These are phyloP conservation scores for Nannoperca obscura DNA, from an alignment of 2,797 vertebrate genomes.

Conservation along the genomic window DNA sequence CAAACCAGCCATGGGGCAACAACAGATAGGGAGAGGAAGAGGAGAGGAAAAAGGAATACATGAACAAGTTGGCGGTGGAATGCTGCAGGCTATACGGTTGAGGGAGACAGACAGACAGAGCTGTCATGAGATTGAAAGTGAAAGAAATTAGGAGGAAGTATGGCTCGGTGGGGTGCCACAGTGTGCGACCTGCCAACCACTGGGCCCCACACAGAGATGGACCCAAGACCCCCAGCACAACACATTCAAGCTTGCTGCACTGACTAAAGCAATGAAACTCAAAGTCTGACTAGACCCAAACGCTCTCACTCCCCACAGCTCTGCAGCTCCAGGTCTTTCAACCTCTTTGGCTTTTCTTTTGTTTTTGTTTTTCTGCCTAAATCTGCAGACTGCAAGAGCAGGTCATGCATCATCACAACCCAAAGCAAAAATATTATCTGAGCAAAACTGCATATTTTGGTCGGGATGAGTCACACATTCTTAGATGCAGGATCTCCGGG, in stretches of 20 bases:
- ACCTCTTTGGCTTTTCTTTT: conserved; percentile 13
- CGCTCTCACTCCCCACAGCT: conserved; percentile 14
- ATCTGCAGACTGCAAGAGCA: conserved; percentile 12
- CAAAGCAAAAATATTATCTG: conserved; percentile 36
- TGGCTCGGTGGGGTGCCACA: conserved; percentile 60
- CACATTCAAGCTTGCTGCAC: neutral
- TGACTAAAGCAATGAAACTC: conserved; percentile 42
- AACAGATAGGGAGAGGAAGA: conserved; percentile 63
- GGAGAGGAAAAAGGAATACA: conserved; percentile 42
- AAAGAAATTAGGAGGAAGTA: conserved; percentile 62
- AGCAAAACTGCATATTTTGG: conserved; percentile 26
- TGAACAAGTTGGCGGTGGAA: conserved; percentile 14
- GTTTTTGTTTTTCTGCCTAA: conserved; percentile 15
- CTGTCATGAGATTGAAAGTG: conserved; percentile 63
- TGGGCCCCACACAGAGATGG: conserved; percentile 58
- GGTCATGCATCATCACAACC: conserved; percentile 20
- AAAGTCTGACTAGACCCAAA: conserved; percentile 36
- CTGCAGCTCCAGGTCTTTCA: conserved; percentile 14
- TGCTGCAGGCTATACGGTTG: conserved; percentile 17
- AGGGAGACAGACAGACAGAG: conserved; percentile 36
- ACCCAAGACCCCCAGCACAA: conserved; percentile 35
- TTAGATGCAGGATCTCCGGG: conserved; percentile 25
- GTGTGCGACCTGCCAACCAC: conserved; percentile 61
- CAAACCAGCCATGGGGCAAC: conserved; percentile 73
- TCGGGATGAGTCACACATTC: conserved; percentile 33